These are phyloP conservation scores for Pelochelys cantorii DNA, from an alignment of 2,797 vertebrate species.

Conservation along the genomic window DNA sequence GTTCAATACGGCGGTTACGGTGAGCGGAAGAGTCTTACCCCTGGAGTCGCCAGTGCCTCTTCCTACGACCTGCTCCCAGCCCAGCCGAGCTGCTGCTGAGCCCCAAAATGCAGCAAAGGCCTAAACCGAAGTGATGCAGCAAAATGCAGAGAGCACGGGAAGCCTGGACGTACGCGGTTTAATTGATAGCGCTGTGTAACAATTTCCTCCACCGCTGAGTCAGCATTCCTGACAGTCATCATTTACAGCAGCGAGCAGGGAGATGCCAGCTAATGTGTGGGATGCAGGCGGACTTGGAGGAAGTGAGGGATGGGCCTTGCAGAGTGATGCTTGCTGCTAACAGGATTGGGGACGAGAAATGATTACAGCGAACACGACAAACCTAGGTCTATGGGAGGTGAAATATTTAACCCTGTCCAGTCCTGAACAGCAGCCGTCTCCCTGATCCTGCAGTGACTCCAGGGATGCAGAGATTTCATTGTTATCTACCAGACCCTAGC, in stretches of 20 bases:
- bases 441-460: neutral
- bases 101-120: neutral
- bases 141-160: neutral
- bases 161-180: neutral
- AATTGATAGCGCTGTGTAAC: neutral
- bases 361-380: neutral
- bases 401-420: rapidly evolving
- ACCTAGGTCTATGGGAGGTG: neutral
- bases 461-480: neutral
- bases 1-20: neutral
- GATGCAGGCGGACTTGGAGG: neutral
- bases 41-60: neutral
- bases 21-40: neutral
- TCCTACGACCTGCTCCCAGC: neutral
- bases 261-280: constrained; percentile 1
- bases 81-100: neutral
- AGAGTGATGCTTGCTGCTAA: neutral
- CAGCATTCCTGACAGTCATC: constrained; percentile 39
- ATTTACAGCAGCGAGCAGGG: constrained; percentile 36
- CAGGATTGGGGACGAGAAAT: rapidly evolving
- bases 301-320: constrained; percentile 23
- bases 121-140: neutral
- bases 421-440: neutral
- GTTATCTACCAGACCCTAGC: no score
- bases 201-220: constrained; percentile 33